Conservation (phyloP, 2,888 invertebrate genomes). For the Microplitis deprimator region DNA sequence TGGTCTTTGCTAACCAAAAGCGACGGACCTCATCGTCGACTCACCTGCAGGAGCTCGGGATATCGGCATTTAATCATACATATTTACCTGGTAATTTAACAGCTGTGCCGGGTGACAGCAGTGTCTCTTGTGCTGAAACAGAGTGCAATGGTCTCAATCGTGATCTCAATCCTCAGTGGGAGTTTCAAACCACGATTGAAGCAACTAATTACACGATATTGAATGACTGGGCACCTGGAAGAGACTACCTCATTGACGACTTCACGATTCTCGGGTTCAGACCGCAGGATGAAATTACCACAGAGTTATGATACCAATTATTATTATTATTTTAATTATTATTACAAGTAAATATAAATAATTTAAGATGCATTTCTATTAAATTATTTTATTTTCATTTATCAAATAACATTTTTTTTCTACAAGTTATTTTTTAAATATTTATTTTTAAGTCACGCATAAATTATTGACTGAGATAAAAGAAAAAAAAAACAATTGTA, state of each 20-base stretch:
- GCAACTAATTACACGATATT: conserved; percentile 68
- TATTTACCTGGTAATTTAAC: conserved; percentile 55
- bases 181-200: conserved; percentile 68
- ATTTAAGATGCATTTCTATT: background rate
- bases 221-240: conserved; percentile 68
- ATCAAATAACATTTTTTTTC: background rate
- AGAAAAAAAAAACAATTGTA: conserved; percentile 9
- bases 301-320: conserved; percentile 78
- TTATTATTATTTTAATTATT: conserved; percentile 12
- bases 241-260: conserved; percentile 76
- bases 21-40: conserved; percentile 45
- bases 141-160: conserved; percentile 58
- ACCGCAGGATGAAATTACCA: conserved; percentile 91
- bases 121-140: conserved; percentile 51
- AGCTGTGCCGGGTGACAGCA: conserved; percentile 45
- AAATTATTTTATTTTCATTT: background rate
- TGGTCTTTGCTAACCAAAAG: conserved; percentile 62
- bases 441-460: background rate
- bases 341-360: background rate
- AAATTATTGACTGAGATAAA: background rate
- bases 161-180: conserved; percentile 74
- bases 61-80: conserved; percentile 68
- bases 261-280: conserved; percentile 87
- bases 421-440: background rate
- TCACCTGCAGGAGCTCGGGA: conserved; percentile 67